A percentile compares a stretch with the other conserved stretches of the same genome.
Evolutionary conservation across 1,140 invertebrate genomes (phyloP).

Genomic region (Leguminivora glycinivorella): DNA sequence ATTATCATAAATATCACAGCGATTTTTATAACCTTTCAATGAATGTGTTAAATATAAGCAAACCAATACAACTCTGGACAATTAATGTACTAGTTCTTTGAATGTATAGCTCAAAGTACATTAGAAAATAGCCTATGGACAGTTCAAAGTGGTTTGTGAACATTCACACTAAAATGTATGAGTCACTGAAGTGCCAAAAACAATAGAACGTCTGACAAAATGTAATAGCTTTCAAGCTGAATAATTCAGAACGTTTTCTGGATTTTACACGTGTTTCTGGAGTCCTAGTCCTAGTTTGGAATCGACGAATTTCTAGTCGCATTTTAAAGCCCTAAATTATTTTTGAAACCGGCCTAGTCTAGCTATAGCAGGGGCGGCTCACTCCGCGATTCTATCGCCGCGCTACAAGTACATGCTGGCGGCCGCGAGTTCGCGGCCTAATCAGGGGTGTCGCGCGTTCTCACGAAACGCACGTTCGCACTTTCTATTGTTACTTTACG

Average conservation of each 20-base stretch:
- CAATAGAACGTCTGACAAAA: conserved; percentile 20
- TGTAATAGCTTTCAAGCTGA: background rate
- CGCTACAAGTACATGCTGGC: too few species aligned
- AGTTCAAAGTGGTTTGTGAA: background rate
- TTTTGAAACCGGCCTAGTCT: too few species aligned
- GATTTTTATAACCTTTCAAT: background rate
- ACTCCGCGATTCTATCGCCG: too few species aligned
- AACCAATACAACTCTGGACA: background rate
- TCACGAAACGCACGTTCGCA: too few species aligned
- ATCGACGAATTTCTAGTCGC: too few species aligned
- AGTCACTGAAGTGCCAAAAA: conserved; percentile 17
- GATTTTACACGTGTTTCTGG: too few species aligned
- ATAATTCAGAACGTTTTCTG: background rate
- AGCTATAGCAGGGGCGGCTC: too few species aligned
- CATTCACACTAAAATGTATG: background rate
- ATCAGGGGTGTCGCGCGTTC: too few species aligned
- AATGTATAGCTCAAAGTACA: background rate
- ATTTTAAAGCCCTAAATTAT: too few species aligned
- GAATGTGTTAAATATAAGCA: background rate
- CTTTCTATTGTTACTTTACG: too few species aligned
- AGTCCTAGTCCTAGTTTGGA: too few species aligned
- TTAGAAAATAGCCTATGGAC: background rate
- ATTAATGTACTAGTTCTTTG: background rate
- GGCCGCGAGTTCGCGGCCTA: too few species aligned
- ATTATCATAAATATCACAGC: conserved; percentile 15